These are phyloP conservation scores for Ctena decussata DNA, from an alignment of 2,888 invertebrate species.

Conservation along the genomic window DNA sequence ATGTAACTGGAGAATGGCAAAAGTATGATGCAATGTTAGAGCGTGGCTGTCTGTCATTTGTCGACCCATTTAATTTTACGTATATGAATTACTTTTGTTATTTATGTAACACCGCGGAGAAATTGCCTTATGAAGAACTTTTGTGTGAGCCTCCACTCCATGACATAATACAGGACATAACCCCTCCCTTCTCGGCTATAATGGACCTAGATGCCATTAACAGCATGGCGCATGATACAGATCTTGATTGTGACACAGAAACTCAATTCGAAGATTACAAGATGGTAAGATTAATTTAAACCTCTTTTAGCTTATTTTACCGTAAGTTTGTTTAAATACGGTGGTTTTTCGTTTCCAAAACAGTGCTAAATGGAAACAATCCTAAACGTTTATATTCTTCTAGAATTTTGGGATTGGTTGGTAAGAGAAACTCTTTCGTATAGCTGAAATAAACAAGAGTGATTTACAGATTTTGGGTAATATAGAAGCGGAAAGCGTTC, in stretches of 20 bases:
- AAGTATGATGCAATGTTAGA: background rate
- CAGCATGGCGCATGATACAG: background rate
- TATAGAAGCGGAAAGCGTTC: too few relatives aligned
- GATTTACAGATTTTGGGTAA: too few relatives aligned
- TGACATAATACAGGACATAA: background rate
- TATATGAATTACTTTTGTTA: constrained; percentile 4
- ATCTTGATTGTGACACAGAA: background rate
- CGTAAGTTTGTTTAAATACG: too few relatives aligned
- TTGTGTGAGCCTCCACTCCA: background rate
- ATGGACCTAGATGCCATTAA: background rate
- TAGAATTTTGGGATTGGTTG: too few relatives aligned
- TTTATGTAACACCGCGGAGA: background rate
- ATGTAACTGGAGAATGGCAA: background rate
- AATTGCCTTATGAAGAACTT: background rate
- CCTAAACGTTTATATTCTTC: too few relatives aligned
- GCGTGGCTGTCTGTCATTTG: background rate
- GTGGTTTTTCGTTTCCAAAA: too few relatives aligned
- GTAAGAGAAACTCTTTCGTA: too few relatives aligned
- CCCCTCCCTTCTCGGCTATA: background rate
- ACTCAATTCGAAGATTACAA: background rate
- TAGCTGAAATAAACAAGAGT: too few relatives aligned
- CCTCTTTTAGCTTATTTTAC: too few relatives aligned
- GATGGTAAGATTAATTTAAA: too few relatives aligned
- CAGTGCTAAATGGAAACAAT: too few relatives aligned
- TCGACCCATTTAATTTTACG: background rate